These are phyloP conservation scores for Aleadryas rufinucha DNA, from an alignment of 2,113 vertebrate genomes.

Conservation along the genomic window DNA sequence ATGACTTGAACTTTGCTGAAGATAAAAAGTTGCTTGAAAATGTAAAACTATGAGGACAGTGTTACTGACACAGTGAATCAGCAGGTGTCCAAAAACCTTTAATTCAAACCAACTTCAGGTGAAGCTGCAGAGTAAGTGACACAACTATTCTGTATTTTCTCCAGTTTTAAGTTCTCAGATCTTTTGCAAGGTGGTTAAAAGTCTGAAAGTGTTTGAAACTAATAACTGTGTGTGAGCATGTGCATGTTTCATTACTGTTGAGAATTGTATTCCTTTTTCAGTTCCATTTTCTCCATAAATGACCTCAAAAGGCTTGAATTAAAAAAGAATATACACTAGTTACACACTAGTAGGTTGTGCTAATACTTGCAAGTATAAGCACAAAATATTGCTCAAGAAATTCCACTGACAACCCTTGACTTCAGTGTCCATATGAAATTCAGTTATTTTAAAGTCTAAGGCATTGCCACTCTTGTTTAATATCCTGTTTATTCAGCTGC, in stretches of 20 bases:
- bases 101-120: neutral
- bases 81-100: neutral
- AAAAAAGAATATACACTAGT: too few species aligned
- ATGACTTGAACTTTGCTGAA: neutral
- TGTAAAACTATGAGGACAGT: neutral
- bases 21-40: neutral
- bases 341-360: neutral
- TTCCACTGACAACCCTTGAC: neutral
- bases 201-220: neutral
- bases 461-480: neutral
- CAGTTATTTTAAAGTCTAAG: neutral
- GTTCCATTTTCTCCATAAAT: neutral
- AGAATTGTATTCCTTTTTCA: neutral
- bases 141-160: neutral
- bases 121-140: neutral
- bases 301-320: neutral
- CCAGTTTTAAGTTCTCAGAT: neutral
- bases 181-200: neutral
- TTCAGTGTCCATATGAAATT: neutral
- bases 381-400: neutral
- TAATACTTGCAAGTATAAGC: neutral
- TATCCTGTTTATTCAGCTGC: neutral
- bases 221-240: neutral
- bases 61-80: neutral
- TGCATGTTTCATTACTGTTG: accelerated